Base-by-base conservation (phyloP, 1,140 invertebrate species). In the Bilobella aurantiaca region DNA sequence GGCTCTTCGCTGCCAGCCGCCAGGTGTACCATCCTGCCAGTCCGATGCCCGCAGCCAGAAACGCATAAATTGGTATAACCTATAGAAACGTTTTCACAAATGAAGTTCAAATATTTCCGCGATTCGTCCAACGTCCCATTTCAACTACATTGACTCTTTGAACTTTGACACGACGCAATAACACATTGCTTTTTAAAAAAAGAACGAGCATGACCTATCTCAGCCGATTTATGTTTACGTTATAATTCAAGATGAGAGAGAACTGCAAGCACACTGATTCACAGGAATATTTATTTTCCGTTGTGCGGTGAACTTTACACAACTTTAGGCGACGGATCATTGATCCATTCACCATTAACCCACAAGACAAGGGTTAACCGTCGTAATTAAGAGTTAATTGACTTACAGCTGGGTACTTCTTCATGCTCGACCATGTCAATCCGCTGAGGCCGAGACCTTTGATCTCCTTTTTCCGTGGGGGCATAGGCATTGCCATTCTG, bases 41-140 rank as follows among this genome's bases (percentile, higher is more conserved):
- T 0, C 76, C 63, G 57, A 79, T 81, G 61, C 89, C 89, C 42
- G 81, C 70, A 2, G 78, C 85, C 58, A 87, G 79, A 73, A 85
- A 87, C n/a, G 85, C 81, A 74, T 85, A 90, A 60, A 92, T 75
- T 0, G 89, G 90, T 69, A 91, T 84, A 62, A 93, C 78, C 88
- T 91, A 74, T 1, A 71, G 37, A 68, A 57, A n/a, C n/a, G n/a
- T n/a, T n/a, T n/a, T 53, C 8, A 53, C 12, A 53, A 53, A 16
- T n/a, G n/a, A n/a, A n/a, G n/a, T n/a, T n/a, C n/a, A n/a, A n/a
- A n/a, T n/a, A n/a, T n/a, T n/a, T n/a, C n/a, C n/a, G n/a, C n/a
- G n/a, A n/a, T n/a, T n/a, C n/a, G n/a, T n/a, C n/a, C n/a, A n/a
- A n/a, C n/a, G n/a, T n/a, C n/a, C n/a, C 8, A 53, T 23, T 12